Evolutionary conservation across 2,888 invertebrate species (phyloP).

Genomic region (Cephonodes hylas): DNA sequence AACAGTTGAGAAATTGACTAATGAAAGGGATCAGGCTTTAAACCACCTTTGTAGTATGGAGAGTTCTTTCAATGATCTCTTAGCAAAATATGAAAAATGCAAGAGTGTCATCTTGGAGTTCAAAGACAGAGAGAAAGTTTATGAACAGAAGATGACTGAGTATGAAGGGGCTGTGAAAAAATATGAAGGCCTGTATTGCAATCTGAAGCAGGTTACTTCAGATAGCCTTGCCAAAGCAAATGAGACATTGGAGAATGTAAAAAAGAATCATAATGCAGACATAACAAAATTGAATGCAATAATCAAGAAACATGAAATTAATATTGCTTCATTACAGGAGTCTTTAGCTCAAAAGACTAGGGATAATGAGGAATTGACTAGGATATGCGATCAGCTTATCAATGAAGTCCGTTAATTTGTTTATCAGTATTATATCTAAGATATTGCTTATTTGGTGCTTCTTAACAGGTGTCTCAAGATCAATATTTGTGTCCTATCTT

Average conservation of each 20-base stretch:
- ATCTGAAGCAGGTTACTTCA: slow-evolving; percentile 91
- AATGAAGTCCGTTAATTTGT: slow-evolving; percentile 62
- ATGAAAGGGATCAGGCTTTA: slow-evolving; percentile 81
- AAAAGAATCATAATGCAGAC: slow-evolving; percentile 88
- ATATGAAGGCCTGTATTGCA: slow-evolving; percentile 91
- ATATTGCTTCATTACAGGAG: slow-evolving; percentile 89
- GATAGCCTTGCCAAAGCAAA: slow-evolving; percentile 88
- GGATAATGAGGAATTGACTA: slow-evolving; percentile 93
- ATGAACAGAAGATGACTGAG: slow-evolving; percentile 84
- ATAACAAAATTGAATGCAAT: slow-evolving; percentile 91
- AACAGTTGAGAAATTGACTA: slow-evolving; percentile 66
- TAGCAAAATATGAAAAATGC: slow-evolving; percentile 83
- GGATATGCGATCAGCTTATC: slow-evolving; percentile 96
- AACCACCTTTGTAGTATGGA: slow-evolving; percentile 82
- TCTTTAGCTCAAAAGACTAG: slow-evolving; percentile 91
- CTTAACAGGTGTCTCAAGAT: slow-evolving; percentile 13
- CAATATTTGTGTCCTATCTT: background rate
- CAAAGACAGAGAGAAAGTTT: slow-evolving; percentile 83
- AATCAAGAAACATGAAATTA: slow-evolving; percentile 93
- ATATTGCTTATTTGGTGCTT: slow-evolving; percentile 27
- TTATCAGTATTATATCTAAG: slow-evolving; percentile 12
- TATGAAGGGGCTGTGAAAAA: slow-evolving; percentile 85
- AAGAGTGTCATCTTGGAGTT: slow-evolving; percentile 77
- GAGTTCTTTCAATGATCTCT: slow-evolving; percentile 83
- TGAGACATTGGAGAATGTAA: slow-evolving; percentile 88